A percentile compares a stretch with the other conserved stretches of the same genome.
Evolutionary conservation across 2,888 invertebrate genomes (phyloP).

Genomic region (Diarsia brunnea): DNA sequence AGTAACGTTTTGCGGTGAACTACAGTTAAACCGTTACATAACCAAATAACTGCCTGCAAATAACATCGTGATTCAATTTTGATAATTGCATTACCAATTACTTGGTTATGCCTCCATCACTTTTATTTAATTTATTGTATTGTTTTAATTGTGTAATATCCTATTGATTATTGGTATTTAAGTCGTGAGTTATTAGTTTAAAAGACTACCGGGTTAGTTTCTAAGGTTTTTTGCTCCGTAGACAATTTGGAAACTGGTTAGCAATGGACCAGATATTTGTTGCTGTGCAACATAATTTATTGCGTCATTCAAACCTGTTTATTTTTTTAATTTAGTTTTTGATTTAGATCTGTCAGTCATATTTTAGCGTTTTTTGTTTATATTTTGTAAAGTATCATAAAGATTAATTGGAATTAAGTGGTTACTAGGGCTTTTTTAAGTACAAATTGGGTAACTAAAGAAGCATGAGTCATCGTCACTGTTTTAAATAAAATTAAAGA

Average conservation of each 20-base stretch:
- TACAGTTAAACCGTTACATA: constrained; percentile 43
- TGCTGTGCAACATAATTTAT: constrained; percentile 24
- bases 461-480: background rate
- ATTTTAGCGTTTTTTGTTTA: background rate
- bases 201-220: constrained; percentile 55
- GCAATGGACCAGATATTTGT: constrained; percentile 30
- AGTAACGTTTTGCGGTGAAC: constrained; percentile 46
- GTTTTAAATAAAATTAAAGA: background rate
- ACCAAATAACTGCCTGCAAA: constrained; percentile 54
- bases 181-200: constrained; percentile 35
- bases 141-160: constrained; percentile 51
- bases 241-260: constrained; percentile 50
- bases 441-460: background rate
- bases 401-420: background rate
- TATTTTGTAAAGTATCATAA: background rate
- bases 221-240: constrained; percentile 17
- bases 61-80: constrained; percentile 63
- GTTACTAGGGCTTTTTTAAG: background rate
- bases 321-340: background rate
- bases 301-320: constrained; percentile 47
- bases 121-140: constrained; percentile 35
- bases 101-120: constrained; percentile 25
- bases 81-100: constrained; percentile 53
- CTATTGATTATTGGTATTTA: constrained; percentile 23
- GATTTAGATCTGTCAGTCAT: constrained; percentile 38